phyloP scores from a whole-genome alignment of 2,888 invertebrate genomes.

The Thymelicus sylvestris region DNA sequence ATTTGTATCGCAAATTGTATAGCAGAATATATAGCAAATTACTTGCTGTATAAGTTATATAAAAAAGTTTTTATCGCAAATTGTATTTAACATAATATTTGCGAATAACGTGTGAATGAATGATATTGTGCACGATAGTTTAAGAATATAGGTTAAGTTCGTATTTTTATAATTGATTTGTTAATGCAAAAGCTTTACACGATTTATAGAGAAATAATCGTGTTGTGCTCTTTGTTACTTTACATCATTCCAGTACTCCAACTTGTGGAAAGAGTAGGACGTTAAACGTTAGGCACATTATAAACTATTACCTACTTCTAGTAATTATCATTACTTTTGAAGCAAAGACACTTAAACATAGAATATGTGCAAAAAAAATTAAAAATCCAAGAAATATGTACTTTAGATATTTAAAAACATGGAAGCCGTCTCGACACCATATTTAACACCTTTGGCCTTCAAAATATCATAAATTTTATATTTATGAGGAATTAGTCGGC shows the following conservation, averaged over 20 bases:
- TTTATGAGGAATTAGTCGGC: background rate
- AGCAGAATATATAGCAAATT: too few relatives aligned
- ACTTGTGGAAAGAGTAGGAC: background rate
- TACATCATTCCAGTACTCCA: background rate
- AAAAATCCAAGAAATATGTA: background rate
- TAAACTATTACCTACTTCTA: too few relatives aligned
- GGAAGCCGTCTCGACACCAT: background rate
- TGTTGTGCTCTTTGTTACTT: constrained; percentile 10
- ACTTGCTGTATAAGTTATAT: too few relatives aligned
- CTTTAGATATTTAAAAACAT: constrained; percentile 23
- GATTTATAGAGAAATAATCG: background rate
- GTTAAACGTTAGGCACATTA: background rate
- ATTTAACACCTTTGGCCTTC: background rate
- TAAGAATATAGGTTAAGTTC: too few relatives aligned
- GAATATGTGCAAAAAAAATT: too few relatives aligned
- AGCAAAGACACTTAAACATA: too few relatives aligned
- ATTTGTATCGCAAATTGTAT: too few relatives aligned
- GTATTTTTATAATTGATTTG: background rate
- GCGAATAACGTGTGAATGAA: background rate
- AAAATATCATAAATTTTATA: constrained; percentile 40
- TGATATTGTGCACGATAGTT: background rate
- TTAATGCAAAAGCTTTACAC: background rate
- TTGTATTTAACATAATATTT: too few relatives aligned
- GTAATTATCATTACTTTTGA: too few relatives aligned
- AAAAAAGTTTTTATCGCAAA: too few relatives aligned